Evolutionary conservation across 2,113 vertebrate species (phyloP), one percentile per base, ranked within the genome.

Genomic region (Loxodonta africana): DNA sequence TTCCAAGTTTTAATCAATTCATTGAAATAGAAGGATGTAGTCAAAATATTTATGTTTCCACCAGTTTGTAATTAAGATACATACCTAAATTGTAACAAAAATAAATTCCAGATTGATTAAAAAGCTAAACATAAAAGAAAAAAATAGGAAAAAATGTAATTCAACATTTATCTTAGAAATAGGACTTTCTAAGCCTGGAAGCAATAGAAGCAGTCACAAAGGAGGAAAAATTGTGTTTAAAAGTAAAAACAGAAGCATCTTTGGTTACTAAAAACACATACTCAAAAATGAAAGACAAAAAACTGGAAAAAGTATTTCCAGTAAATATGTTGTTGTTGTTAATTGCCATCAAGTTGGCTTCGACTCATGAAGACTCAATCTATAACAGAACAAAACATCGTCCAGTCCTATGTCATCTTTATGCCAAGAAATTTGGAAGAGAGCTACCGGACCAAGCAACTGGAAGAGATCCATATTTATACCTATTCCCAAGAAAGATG

Each of bases 41-140:
- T 90, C 23, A 91, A 81, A 90, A 62, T 78, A 76, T 44, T 88
- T 83, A 93, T 82, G 85, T 84, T 95, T 71, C 62, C 78, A 51
- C 26, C 20, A 89, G 41, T 20, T 93, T 74, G 53, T 84, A 76
- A 94, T 88, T 71, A 73, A 84, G 37, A 74, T 26, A 86, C 0
- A 81, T 20, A 84, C 18, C 8, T 96, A 60, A 71, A 48, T 4
- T 83, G 33, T 46, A 84, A 82, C 4, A 91, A 60, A 96, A 94
- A 67, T 62, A 93, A 93, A 86, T 74, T 73, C 5, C 21, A 91
- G 0, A 41, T 14, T 81, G 30, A 89, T 53, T 91, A 96, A 76
- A 96, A 88, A 88, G 26, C 81, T 91, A 97, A 93, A 62, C 37
- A 93, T 57, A 57, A 84, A 86, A 81, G n/a, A 17, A 77, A 96